phyloP scores from a whole-genome alignment of 2,797 vertebrate species.

The Lepus townsendii region DNA sequence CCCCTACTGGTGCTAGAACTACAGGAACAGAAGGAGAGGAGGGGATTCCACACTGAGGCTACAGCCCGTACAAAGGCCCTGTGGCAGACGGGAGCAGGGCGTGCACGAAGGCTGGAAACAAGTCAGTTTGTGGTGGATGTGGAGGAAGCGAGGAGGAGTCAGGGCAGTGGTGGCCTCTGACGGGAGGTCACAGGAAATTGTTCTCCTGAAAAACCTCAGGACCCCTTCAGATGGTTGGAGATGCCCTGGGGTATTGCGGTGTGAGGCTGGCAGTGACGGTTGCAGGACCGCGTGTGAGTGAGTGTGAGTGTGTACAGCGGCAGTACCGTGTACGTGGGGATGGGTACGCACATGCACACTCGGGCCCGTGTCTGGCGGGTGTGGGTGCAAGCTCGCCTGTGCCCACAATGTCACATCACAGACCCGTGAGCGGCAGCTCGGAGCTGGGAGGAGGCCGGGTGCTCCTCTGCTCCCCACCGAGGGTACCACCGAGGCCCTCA shows the following conservation, averaged over 20 bases:
- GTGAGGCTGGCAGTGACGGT: accelerated
- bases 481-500: not conserved
- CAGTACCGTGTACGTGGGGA: no score
- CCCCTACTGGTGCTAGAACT: not conserved
- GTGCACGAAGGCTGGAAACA: not conserved
- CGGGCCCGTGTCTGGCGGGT: not conserved
- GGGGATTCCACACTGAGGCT: not conserved
- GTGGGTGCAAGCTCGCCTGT: not conserved
- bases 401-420: not conserved
- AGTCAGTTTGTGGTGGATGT: no score
- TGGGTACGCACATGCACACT: no score
- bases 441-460: not conserved
- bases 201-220: not conserved
- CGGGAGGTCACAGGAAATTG: not conserved
- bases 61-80: not conserved
- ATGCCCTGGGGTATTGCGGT: accelerated
- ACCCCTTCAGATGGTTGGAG: not conserved
- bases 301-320: no score
- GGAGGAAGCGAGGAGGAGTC: accelerated
- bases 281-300: accelerated
- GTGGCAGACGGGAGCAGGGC: not conserved
- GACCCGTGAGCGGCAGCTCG: not conserved
- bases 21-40: not conserved
- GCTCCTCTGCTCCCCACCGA: not conserved
- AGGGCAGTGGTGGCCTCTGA: not conserved